Evolutionary conservation across 1,140 invertebrate genomes (phyloP).

Genomic region (Achroia grisella): DNA sequence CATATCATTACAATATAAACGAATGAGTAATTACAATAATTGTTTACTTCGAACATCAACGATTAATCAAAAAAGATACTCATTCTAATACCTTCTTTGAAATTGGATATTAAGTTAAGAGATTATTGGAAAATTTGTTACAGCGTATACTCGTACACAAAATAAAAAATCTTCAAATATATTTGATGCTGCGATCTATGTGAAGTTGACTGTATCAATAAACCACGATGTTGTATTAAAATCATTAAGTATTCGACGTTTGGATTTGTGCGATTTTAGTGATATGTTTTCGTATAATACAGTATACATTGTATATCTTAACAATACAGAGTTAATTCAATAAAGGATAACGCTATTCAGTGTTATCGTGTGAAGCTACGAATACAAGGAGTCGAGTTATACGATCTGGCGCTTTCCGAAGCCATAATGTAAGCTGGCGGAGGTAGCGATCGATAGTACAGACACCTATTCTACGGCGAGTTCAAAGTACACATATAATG

Average conservation of each 20-base stretch:
- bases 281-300: conserved; percentile 10
- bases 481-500: conserved; percentile 8
- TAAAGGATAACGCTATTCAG: conserved; percentile 3
- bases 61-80: too few species aligned
- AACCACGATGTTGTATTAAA: conserved; percentile 19
- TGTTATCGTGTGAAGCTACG: not conserved
- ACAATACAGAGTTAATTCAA: not conserved
- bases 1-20: too few species aligned
- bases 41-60: too few species aligned
- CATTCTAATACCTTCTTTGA: too few species aligned
- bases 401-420: not conserved
- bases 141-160: too few species aligned
- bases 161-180: too few species aligned
- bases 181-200: too few species aligned
- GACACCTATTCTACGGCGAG: conserved; percentile 4
- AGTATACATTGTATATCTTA: not conserved
- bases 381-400: conserved; percentile 2
- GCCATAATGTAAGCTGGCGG: not conserved
- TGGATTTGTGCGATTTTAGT: conserved; percentile 9
- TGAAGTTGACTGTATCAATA: too few species aligned
- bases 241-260: conserved; percentile 26
- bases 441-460: conserved; percentile 2
- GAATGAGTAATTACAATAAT: too few species aligned
- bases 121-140: too few species aligned
- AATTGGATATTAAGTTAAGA: too few species aligned